These are phyloP conservation scores for Alosa alosa DNA, from an alignment of 2,113 vertebrate genomes.

Conservation along the genomic window DNA sequence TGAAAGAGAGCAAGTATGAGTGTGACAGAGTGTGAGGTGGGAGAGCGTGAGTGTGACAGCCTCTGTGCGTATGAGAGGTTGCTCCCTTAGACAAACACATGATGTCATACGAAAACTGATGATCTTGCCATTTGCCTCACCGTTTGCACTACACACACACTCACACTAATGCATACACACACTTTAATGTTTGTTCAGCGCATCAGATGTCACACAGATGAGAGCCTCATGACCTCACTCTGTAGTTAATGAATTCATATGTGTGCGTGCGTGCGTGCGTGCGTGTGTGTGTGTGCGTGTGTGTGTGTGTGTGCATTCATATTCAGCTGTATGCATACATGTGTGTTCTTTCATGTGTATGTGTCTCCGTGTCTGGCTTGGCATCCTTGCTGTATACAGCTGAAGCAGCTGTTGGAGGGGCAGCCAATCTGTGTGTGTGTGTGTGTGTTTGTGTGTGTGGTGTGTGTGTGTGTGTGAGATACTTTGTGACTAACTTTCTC, in stretches of 20 bases:
- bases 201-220: background rate
- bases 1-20: background rate
- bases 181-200: background rate
- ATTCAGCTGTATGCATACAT: background rate
- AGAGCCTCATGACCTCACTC: background rate
- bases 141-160: background rate
- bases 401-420: constrained; percentile 16
- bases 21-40: background rate
- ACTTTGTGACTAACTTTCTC: constrained; percentile 44
- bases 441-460: background rate
- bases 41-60: background rate
- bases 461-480: constrained; percentile 7
- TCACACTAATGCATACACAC: background rate
- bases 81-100: constrained; percentile 45
- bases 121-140: constrained; percentile 54
- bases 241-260: background rate
- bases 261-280: background rate
- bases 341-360: background rate
- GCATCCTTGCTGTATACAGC: background rate
- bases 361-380: background rate
- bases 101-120: constrained; percentile 59
- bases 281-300: background rate
- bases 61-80: background rate
- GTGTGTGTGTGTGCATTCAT: background rate
- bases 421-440: background rate